Percentiles rank a stretch among this genome's conserved stretches.
These are phyloP conservation scores for Drosophila subquinaria DNA, from an alignment of 2,888 invertebrate genomes.

Conservation along the genomic window DNA sequence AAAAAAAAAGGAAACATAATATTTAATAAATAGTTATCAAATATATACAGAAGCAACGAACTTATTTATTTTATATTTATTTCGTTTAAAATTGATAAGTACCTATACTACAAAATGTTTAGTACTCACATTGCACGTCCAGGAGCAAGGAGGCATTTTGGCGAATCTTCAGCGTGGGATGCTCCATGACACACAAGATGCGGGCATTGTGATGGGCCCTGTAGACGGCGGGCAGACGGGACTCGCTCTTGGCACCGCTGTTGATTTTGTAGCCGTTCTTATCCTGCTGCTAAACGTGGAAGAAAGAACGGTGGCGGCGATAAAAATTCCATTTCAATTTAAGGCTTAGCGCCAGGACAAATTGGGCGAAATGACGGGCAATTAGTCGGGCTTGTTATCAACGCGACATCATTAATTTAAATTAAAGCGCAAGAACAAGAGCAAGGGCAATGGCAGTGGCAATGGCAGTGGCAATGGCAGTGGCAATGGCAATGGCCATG, in stretches of 20 bases:
- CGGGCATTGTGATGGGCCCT: constrained; percentile 95
- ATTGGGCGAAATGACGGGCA: constrained; percentile 69
- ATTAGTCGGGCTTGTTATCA: constrained; percentile 75
- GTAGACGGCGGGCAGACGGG: constrained; percentile 90
- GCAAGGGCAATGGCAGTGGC: constrained; percentile 22
- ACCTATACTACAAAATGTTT: no score
- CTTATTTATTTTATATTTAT: no score
- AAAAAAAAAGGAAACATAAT: no score
- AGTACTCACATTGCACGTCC: constrained; percentile 86
- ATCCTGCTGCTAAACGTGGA: constrained; percentile 74
- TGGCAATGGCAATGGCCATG: neutral
- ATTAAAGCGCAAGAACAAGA: constrained; percentile 62
- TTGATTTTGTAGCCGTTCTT: constrained; percentile 85
- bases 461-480: neutral
- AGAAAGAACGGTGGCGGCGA: constrained; percentile 10
- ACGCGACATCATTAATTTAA: constrained; percentile 78
- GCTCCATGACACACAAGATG: constrained; percentile 92
- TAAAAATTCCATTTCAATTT: constrained; percentile 65
- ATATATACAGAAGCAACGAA: no score
- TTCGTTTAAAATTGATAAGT: no score
- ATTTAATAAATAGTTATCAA: no score
- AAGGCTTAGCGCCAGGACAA: constrained; percentile 60
- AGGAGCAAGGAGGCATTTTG: constrained; percentile 85
- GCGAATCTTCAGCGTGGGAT: constrained; percentile 86
- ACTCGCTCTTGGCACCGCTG: constrained; percentile 87